Evolutionary conservation across 2,888 invertebrate species (phyloP).

Genomic region (Crematogaster levior): DNA sequence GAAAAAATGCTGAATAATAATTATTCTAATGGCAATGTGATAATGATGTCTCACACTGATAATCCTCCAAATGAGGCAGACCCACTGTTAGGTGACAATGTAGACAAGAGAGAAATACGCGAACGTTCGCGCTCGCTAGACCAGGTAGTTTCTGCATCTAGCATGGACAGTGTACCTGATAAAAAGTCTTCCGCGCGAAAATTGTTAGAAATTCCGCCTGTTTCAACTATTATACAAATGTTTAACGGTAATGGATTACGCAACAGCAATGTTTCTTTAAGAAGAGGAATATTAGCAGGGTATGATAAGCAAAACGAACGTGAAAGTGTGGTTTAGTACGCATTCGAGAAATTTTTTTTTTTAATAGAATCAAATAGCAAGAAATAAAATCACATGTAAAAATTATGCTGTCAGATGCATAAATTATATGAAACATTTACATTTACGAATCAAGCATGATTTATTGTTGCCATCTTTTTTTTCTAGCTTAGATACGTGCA

Average conservation of each 20-base stretch:
- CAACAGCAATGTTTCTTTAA: conserved; percentile 88
- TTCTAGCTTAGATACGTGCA: conserved; percentile 79
- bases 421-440: conserved; percentile 56
- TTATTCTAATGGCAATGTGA: conserved; percentile 87
- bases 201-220: conserved; percentile 88
- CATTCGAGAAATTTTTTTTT: conserved; percentile 25
- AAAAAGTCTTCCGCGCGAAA: conserved; percentile 89
- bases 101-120: conserved; percentile 78
- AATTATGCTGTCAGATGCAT: conserved; percentile 38
- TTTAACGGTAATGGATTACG: conserved; percentile 91
- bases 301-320: conserved; percentile 88
- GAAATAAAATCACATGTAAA: conserved; percentile 49
- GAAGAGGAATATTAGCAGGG: conserved; percentile 86
- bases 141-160: conserved; percentile 87
- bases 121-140: conserved; percentile 93
- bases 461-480: conserved; percentile 80
- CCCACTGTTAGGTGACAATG: conserved; percentile 84
- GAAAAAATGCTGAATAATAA: conserved; percentile 87
- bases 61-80: conserved; percentile 84
- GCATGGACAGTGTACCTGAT: conserved; percentile 84
- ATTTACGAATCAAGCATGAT: conserved; percentile 76
- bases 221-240: conserved; percentile 86
- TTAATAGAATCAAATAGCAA: background rate
- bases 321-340: conserved; percentile 87
- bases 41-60: conserved; percentile 81